Evolutionary conservation across 2,888 invertebrate species (phyloP).

Genomic region (Ectobius pallidus): DNA sequence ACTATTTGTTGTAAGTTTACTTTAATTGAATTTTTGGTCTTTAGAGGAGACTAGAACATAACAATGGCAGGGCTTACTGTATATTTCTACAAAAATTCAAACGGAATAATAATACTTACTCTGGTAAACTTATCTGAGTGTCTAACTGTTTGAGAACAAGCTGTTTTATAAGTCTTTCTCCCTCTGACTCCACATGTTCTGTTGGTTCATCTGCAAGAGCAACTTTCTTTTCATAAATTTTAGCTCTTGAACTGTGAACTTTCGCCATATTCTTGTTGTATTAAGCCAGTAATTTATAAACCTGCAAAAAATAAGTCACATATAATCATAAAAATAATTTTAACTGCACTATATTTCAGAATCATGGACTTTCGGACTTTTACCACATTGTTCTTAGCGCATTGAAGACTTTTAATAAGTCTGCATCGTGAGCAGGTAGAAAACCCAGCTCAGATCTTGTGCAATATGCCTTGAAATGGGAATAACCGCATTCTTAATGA

Average conservation of each 20-base stretch:
- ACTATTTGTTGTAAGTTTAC: too few relatives aligned
- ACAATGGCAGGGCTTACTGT: too few relatives aligned
- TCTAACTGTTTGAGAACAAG: conserved; percentile 52
- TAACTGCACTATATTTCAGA: neutral
- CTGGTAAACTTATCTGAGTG: conserved; percentile 49
- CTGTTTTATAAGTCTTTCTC: conserved; percentile 52
- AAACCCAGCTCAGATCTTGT: too few relatives aligned
- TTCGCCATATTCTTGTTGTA: conserved; percentile 28
- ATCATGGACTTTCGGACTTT: neutral
- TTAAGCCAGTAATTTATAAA: neutral
- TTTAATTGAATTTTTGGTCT: too few relatives aligned
- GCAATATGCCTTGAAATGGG: too few relatives aligned
- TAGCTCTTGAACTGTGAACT: conserved; percentile 37
- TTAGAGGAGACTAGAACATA: too few relatives aligned
- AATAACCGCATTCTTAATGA: too few relatives aligned
- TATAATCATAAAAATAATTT: neutral
- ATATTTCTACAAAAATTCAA: too few relatives aligned
- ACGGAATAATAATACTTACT: conserved; percentile 50
- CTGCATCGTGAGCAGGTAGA: too few relatives aligned
- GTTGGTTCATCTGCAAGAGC: conserved; percentile 46
- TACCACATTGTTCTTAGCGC: too few relatives aligned
- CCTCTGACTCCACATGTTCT: conserved; percentile 51
- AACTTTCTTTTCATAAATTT: conserved; percentile 28
- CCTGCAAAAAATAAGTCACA: neutral
- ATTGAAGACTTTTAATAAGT: too few relatives aligned